phyloP scores from a whole-genome alignment of 2,113 vertebrate genomes.

The Serilophus lunatus region DNA sequence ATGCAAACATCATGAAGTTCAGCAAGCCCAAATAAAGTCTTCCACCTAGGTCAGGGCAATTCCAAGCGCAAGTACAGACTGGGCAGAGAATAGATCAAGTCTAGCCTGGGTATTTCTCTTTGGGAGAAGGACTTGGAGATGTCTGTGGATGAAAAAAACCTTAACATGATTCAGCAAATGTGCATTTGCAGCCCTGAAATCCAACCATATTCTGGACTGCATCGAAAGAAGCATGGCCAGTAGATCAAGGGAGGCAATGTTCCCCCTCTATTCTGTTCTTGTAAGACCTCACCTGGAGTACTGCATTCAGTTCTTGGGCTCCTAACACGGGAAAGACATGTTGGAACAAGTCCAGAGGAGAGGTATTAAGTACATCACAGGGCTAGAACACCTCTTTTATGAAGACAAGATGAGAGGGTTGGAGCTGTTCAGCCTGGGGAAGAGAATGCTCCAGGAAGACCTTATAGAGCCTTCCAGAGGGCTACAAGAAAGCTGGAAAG shows the following conservation, averaged over 20 bases:
- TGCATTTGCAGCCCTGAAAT: background rate
- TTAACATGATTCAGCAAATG: background rate
- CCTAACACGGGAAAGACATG: too few species aligned
- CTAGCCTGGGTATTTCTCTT: background rate
- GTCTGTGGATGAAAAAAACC: background rate
- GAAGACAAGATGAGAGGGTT: background rate
- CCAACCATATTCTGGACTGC: background rate
- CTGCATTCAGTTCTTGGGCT: background rate
- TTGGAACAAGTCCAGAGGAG: too few species aligned
- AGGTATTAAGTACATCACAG: background rate
- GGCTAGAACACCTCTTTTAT: background rate
- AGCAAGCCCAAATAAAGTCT: background rate
- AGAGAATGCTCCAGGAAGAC: background rate
- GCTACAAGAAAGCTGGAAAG: background rate
- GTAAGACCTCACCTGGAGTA: background rate
- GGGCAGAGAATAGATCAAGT: fast-evolving
- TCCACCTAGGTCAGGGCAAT: background rate
- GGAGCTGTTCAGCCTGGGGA: background rate
- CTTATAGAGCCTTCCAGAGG: background rate
- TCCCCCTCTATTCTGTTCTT: background rate
- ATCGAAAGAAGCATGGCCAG: background rate
- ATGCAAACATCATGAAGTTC: background rate
- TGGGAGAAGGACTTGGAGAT: background rate
- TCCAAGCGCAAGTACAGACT: background rate
- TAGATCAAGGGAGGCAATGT: background rate